These are phyloP conservation scores for Pristionchus fissidentatus DNA, from an alignment of 2,888 invertebrate genomes.

Conservation along the genomic window DNA sequence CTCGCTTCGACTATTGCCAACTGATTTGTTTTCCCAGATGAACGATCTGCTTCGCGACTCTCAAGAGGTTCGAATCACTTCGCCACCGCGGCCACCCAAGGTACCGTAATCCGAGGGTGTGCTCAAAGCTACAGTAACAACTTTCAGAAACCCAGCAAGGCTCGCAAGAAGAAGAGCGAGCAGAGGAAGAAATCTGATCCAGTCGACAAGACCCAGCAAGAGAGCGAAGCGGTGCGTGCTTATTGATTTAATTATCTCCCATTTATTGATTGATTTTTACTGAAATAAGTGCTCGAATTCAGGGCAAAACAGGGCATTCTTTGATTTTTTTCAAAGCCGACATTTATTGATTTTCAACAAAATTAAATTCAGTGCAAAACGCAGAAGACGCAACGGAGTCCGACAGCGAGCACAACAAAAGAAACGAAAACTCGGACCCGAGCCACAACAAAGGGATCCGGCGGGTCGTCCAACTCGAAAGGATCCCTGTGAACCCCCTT, in stretches of 20 bases:
- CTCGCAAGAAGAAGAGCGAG: slow-evolving; percentile 16
- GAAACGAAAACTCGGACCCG: not conserved
- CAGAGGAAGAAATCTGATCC: not conserved
- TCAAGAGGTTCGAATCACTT: not conserved
- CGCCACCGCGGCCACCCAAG: not conserved
- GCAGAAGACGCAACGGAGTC: slow-evolving; percentile 8
- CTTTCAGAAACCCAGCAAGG: slow-evolving; percentile 18
- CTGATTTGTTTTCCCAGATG: slow-evolving; percentile 15
- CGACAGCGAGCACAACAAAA: not conserved
- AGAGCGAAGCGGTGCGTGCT: not conserved
- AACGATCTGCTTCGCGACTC: too few relatives aligned
- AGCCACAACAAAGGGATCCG: not conserved
- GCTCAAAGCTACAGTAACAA: not conserved
- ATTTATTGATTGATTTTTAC: too few relatives aligned
- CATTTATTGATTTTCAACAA: too few relatives aligned
- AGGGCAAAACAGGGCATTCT: too few relatives aligned
- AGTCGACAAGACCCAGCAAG: slow-evolving; percentile 16
- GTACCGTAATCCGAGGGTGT: not conserved
- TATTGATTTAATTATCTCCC: not conserved
- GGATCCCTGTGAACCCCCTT: slow-evolving; percentile 2
- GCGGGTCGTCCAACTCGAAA: not conserved
- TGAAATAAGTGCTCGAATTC: too few relatives aligned
- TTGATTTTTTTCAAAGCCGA: too few relatives aligned
- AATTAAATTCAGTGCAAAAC: not conserved
- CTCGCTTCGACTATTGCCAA: not conserved